Conservation (phyloP, 2,888 invertebrate genomes). For the Parnassius smintheus region DNA sequence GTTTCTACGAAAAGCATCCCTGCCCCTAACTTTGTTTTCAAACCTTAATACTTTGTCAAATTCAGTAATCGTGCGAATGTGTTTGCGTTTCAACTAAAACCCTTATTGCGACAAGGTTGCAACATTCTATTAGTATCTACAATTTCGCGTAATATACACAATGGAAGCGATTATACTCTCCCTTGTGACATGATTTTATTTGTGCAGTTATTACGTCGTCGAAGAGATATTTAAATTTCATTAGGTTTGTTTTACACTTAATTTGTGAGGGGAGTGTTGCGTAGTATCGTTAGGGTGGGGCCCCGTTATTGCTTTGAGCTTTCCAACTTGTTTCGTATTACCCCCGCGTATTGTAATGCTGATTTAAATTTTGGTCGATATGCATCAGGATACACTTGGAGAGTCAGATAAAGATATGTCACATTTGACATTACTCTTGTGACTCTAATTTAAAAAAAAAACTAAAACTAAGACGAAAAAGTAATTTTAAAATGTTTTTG, state of each 20-base stretch:
- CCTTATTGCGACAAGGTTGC: conserved; percentile 58
- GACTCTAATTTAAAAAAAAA: background rate
- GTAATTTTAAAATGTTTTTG: too few relatives aligned
- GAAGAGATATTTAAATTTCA: conserved; percentile 81
- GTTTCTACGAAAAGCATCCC: conserved; percentile 15
- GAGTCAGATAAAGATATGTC: conserved; percentile 7
- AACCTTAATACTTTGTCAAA: conserved; percentile 60
- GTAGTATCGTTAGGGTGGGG: conserved; percentile 66
- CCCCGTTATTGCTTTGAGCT: conserved; percentile 60
- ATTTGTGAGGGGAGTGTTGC: conserved; percentile 74
- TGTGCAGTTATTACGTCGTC: conserved; percentile 77
- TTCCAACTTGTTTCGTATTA: conserved; percentile 62
- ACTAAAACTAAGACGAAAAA: too few relatives aligned
- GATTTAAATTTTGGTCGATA: conserved; percentile 74
- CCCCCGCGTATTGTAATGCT: conserved; percentile 63
- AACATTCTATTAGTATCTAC: conserved; percentile 51
- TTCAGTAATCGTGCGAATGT: conserved; percentile 31
- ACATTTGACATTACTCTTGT: background rate
- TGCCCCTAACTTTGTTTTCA: conserved; percentile 21
- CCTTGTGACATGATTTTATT: conserved; percentile 78
- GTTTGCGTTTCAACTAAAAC: conserved; percentile 31
- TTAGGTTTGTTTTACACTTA: conserved; percentile 82
- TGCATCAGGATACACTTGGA: conserved; percentile 44
- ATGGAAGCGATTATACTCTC: conserved; percentile 73
- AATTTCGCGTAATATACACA: conserved; percentile 69